These are phyloP conservation scores for Melanotus villosus DNA, from an alignment of 2,888 invertebrate genomes.

Conservation along the genomic window DNA sequence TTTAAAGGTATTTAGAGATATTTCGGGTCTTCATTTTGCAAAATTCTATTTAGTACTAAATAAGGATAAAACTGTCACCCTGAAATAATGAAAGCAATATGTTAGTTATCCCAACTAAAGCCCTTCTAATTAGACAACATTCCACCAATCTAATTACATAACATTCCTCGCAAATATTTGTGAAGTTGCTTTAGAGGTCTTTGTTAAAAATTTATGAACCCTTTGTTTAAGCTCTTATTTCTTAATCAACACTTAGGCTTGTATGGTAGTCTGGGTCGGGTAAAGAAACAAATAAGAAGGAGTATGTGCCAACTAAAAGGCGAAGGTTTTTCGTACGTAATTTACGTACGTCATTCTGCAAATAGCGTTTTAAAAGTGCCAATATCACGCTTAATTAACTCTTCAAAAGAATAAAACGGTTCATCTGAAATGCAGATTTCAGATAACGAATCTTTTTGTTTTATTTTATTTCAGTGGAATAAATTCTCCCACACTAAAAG, in stretches of 20 bases:
- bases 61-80: background rate
- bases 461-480: background rate
- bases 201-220: background rate
- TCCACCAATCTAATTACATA: background rate
- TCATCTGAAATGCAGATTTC: background rate
- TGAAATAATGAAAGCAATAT: background rate
- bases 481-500: background rate
- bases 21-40: too few relatives aligned
- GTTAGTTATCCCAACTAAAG: background rate
- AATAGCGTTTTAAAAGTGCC: background rate
- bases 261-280: too few relatives aligned
- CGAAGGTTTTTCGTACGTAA: background rate
- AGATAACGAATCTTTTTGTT: background rate
- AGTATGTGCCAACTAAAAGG: too few relatives aligned
- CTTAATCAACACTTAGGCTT: background rate
- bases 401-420: background rate
- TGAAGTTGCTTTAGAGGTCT: background rate
- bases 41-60: background rate
- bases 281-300: too few relatives aligned
- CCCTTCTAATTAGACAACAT: background rate
- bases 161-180: background rate
- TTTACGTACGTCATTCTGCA: background rate
- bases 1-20: too few relatives aligned
- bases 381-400: conserved; percentile 2
- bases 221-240: background rate